Conservation (phyloP, 1,140 invertebrate species). For the Caenorhabditis inopinata region DNA sequence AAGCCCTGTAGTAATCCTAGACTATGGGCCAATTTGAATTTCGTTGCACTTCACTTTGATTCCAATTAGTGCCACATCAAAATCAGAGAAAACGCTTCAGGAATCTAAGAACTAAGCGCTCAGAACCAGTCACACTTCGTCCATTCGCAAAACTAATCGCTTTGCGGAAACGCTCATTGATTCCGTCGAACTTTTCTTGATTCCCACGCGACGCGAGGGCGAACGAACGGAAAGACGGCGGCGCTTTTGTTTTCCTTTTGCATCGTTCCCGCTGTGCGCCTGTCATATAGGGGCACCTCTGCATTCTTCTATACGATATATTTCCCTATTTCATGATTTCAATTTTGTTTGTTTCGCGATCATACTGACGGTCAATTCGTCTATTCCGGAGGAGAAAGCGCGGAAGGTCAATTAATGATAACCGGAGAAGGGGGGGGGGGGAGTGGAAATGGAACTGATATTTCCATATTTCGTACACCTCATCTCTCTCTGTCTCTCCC, state of each 20-base stretch:
- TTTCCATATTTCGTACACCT: too few relatives aligned
- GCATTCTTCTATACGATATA: constrained; percentile 8
- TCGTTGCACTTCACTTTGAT: not conserved
- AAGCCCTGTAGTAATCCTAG: too few relatives aligned
- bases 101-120: not conserved
- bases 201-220: not conserved
- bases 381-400: not conserved
- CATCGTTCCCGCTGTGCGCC: not conserved
- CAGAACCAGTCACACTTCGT: not conserved
- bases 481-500: too few relatives aligned
- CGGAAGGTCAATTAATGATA: too few relatives aligned
- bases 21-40: not conserved
- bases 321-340: not conserved
- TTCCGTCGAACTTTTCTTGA: constrained; percentile 24
- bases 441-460: too few relatives aligned
- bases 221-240: not conserved
- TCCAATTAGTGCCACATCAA: not conserved
- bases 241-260: constrained; percentile 21
- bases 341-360: not conserved
- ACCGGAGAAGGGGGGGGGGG: too few relatives aligned
- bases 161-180: not conserved
- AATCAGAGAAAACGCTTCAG: not conserved
- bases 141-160: not conserved
- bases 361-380: too few relatives aligned
- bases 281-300: not conserved